phyloP scores from a whole-genome alignment of 2,113 vertebrate species.

The Delphinapterus leucas region DNA sequence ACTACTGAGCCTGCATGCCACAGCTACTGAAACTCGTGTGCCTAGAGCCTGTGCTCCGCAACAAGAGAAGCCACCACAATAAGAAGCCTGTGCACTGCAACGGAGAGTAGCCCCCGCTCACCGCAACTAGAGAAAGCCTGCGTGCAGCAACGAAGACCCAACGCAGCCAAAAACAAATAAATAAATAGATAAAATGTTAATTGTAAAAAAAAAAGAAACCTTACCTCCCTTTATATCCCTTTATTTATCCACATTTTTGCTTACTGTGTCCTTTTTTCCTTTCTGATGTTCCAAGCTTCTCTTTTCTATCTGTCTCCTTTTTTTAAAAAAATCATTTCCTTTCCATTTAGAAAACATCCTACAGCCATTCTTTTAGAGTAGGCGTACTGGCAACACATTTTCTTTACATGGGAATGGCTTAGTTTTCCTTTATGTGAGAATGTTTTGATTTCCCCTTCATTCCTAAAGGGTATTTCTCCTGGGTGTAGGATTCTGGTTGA shows the following conservation, averaged over 20 bases:
- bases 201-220: no score
- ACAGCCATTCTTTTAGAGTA: neutral
- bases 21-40: no score
- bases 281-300: neutral
- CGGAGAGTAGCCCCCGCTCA: no score
- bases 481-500: neutral
- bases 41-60: no score
- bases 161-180: no score
- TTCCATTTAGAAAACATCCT: conserved; percentile 10
- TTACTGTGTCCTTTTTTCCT: neutral
- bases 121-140: no score
- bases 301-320: neutral
- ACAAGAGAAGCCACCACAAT: no score
- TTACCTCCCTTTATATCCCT: neutral
- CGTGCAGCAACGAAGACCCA: no score
- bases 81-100: no score
- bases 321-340: neutral
- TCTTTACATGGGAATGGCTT: neutral
- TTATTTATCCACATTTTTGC: conserved; percentile 11
- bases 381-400: neutral
- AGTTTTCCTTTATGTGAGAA: neutral
- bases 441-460: neutral
- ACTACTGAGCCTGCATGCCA: no score
- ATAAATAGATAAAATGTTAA: no score
- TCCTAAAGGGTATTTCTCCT: neutral